phyloP scores from a whole-genome alignment of 2,113 vertebrate genomes.

The Nyctibius bracteatus region DNA sequence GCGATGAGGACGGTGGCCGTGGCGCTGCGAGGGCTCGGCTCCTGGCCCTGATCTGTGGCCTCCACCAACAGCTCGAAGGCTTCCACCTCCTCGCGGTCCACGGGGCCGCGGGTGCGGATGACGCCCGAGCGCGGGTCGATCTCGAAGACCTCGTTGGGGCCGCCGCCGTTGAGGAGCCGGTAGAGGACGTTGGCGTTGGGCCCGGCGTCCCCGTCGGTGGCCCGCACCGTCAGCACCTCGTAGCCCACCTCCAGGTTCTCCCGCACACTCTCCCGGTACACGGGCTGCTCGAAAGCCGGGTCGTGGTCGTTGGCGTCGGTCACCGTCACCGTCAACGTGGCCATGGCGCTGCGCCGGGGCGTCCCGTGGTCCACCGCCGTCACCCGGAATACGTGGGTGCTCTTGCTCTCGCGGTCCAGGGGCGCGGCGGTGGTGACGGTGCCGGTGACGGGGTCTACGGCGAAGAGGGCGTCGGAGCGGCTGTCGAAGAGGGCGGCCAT shows the following conservation, averaged over 20 bases:
- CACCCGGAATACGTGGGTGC: constrained; percentile 90
- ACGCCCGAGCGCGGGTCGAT: constrained; percentile 91
- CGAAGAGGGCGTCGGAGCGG: constrained; percentile 87
- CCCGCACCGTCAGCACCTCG: constrained; percentile 91
- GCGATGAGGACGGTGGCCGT: constrained; percentile 85
- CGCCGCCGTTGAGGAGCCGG: constrained; percentile 80
- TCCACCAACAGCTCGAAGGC: constrained; percentile 86
- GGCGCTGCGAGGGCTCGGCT: constrained; percentile 85
- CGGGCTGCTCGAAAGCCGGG: constrained; percentile 89
- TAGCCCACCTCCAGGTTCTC: constrained; percentile 97
- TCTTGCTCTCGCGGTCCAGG: constrained; percentile 90
- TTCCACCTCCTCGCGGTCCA: constrained; percentile 88
- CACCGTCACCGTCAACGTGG: constrained; percentile 87
- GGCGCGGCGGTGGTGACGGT: constrained; percentile 79
- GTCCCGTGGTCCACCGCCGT: constrained; percentile 82
- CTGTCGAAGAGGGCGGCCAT: constrained; percentile 95
- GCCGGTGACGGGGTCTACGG: constrained; percentile 79
- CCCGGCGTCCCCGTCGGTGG: constrained; percentile 87
- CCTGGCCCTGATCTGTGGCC: constrained; percentile 89
- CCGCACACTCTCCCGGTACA: constrained; percentile 90
- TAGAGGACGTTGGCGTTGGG: constrained; percentile 93
- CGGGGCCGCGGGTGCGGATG: constrained; percentile 86
- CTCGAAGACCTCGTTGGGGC: constrained; percentile 83
- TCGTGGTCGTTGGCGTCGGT: constrained; percentile 89
- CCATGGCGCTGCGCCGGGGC: constrained; percentile 87